Base-by-base conservation (phyloP, 2,888 invertebrate species). In the Tetragnatha montana region DNA sequence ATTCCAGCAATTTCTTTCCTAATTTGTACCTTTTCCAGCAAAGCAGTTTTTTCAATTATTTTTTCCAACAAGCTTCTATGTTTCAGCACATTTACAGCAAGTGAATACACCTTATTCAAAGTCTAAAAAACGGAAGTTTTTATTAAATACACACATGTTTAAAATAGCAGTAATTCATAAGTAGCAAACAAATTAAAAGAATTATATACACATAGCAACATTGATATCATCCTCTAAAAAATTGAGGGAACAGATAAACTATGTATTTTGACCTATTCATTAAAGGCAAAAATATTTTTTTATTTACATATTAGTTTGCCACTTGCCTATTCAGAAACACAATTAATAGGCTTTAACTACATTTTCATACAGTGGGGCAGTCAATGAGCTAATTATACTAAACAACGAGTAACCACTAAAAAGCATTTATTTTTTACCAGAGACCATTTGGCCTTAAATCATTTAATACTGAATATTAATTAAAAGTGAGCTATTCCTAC, bases 1-100 rank as follows among this genome's bases (percentile, higher is more conserved):
- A 98, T 95, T 93, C 95, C 84, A 35, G 88, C 84, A 22, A 91
- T 22, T 81, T 89, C 89, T 22, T 74, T 60, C 14, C 79, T 51
- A 12, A 89, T 17, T 14, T 51, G 35, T 73, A 86, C 89, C 60
- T 86, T 89, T 21, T 76, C 19, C 14, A 86, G 73, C 4, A 89
- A 14, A 6, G 71, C n/a, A 14, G 74, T 75, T 35, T 78, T 50
- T 49, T 89, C 35, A 50, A 89, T 81, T 8, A 89, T 73, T 86
- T 76, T 68, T 21, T 85, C 81, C 0, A 89, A 69, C 8, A 79
- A 2, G n/a, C 12, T 50, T 19, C 75, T 74, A n/a, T 89, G 7
- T 35, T 81, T 86, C 17, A 89, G 49, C 21, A 89, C 71, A 73
- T 89, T 89, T 10, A 35, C 17, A 50, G 76, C 71, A 21, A 89